These are phyloP conservation scores for Lontra canadensis DNA, from an alignment of 2,113 vertebrate genomes.

Conservation along the genomic window DNA sequence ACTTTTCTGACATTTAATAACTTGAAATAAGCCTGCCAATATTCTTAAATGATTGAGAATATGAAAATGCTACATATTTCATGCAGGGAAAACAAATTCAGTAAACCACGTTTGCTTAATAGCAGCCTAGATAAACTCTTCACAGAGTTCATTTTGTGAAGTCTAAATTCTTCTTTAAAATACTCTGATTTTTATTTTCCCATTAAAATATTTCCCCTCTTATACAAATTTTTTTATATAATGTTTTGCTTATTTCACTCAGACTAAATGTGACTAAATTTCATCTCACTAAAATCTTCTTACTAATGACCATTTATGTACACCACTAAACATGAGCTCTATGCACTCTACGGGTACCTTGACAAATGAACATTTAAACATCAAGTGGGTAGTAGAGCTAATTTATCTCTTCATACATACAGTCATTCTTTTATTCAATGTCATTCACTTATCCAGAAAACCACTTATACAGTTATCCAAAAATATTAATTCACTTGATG, in stretches of 20 bases:
- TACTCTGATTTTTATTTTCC: background rate
- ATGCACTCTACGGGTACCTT: background rate
- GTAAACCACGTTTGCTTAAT: constrained; percentile 69
- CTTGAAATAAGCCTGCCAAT: constrained; percentile 75
- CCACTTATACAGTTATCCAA: background rate
- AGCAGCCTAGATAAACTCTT: constrained; percentile 40
- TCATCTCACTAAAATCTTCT: background rate
- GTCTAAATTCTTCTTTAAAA: constrained; percentile 41
- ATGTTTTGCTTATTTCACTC: background rate
- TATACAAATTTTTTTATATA: background rate
- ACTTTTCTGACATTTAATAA: constrained; percentile 81
- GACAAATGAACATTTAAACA: background rate
- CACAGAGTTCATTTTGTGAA: background rate
- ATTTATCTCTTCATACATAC: background rate
- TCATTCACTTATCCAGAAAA: background rate
- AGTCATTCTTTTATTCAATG: background rate
- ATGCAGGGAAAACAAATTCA: constrained; percentile 50
- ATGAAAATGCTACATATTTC: constrained; percentile 66
- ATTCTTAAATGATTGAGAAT: constrained; percentile 69
- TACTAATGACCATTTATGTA: background rate
- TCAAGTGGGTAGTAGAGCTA: background rate
- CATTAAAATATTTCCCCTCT: background rate
- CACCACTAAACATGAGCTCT: background rate
- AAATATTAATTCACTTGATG: background rate
- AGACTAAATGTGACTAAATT: background rate